Conservation (phyloP, 2,113 vertebrate species). For the Stercorarius parasiticus region DNA sequence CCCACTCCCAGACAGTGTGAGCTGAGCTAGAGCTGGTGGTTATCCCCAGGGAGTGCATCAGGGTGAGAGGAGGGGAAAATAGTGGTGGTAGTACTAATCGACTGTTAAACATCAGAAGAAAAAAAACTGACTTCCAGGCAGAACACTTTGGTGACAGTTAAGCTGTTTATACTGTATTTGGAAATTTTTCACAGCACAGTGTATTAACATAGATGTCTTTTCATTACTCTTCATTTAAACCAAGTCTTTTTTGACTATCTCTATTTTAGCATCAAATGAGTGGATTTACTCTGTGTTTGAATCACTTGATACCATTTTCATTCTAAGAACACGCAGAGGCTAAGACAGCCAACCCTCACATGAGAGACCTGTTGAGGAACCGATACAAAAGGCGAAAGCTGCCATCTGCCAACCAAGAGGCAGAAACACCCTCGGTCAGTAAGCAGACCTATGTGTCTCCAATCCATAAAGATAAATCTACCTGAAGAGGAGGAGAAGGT, state of each 20-base stretch:
- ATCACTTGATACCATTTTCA: neutral
- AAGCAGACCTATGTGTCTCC: neutral
- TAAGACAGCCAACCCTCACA: neutral
- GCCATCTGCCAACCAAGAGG: neutral
- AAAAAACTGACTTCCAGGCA: neutral
- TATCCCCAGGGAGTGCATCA: neutral
- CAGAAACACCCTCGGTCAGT: neutral
- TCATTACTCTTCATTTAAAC: neutral
- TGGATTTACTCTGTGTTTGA: neutral
- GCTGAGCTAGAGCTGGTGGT: neutral
- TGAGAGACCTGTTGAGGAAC: neutral
- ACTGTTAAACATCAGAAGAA: neutral
- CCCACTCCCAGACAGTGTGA: neutral
- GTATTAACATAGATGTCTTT: neutral
- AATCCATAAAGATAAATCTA: neutral
- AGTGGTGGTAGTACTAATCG: neutral
- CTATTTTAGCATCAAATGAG: neutral
- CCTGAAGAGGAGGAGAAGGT: neutral
- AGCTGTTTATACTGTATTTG: neutral
- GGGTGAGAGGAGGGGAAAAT: neutral
- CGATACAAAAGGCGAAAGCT: neutral
- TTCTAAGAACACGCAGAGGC: neutral
- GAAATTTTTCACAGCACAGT: neutral
- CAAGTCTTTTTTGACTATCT: neutral
- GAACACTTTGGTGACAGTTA: neutral